Evolutionary conservation across 2,888 invertebrate genomes (phyloP), one percentile per base, ranked within the genome.

Genomic region (Phalera bucephala): DNA sequence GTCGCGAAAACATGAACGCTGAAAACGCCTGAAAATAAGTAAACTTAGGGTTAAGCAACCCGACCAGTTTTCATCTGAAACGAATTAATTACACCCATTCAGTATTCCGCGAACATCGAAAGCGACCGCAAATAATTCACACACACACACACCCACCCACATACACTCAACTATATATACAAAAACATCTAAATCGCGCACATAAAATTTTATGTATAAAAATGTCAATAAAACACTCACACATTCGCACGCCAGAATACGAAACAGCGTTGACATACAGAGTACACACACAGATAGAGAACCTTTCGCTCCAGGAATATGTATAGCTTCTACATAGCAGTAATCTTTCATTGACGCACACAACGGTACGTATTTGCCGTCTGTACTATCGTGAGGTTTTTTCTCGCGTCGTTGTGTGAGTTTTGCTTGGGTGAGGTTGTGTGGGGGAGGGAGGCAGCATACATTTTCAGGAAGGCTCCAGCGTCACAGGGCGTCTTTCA

Each of bases 401-500:
- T 86, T 83, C 76, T 59, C 44, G 47, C 45, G 52, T 53, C 47
- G 52, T 47, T 60, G 61, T 67, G 72, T 72, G 72, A 59, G 72
- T 64, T 71, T 58, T 60, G 56, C 54, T 59, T 58, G 47, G 42
- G 48, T 50, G 52, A 42, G 30, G 36, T 36, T 44, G 44, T 44
- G 44, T 36, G 39, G 52, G 54, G 47, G 52, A 54, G 53, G 66
- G 75, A 60, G 70, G 72, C 42, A 68, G 77, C 80, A 82, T 82
- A 84, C 83, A 83, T 85, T 86, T 87, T 87, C 87, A 87, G 87
- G 83, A 85, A 85, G 80, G 83, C 84, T 70, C 69, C 70, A 55
- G 69, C 83, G 82, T 84, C 85, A 86, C 85, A 80, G 77, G 79
- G 82, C 87, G 86, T 89, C 88, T 89, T 89, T 89, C 88, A 87